These are phyloP conservation scores for Ectemnius cavifrons DNA, from an alignment of 2,888 invertebrate genomes.

Conservation along the genomic window DNA sequence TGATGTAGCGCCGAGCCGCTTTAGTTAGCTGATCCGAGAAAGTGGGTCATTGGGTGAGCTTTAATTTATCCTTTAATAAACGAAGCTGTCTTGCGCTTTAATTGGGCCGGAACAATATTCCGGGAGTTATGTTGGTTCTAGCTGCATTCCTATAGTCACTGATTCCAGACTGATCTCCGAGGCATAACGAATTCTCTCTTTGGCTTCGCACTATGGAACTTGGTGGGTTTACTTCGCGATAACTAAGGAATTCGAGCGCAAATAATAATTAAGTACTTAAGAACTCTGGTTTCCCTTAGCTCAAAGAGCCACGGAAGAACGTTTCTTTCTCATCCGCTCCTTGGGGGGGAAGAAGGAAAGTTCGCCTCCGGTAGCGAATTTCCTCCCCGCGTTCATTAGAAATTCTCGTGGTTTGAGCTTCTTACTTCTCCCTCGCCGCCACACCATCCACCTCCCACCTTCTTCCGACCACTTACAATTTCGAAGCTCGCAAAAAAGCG, in stretches of 20 bases:
- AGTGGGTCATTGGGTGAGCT: neutral
- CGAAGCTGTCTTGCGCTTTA: too few species aligned
- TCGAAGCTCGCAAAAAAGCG: slow-evolving; percentile 11
- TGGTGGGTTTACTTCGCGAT: slow-evolving; percentile 59
- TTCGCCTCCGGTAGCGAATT: slow-evolving; percentile 23
- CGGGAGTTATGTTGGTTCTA: too few species aligned
- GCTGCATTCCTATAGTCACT: slow-evolving; percentile 8
- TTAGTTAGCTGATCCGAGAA: neutral
- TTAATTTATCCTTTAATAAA: too few species aligned
- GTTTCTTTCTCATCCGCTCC: neutral
- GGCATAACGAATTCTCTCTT: slow-evolving; percentile 11
- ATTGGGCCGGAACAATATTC: too few species aligned
- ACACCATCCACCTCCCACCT: neutral
- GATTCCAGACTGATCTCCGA: slow-evolving; percentile 27
- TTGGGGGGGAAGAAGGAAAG: slow-evolving; percentile 24
- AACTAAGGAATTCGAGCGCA: slow-evolving; percentile 59
- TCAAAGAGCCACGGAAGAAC: slow-evolving; percentile 8
- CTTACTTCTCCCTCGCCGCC: too few species aligned
- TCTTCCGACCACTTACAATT: slow-evolving; percentile 5
- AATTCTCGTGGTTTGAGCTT: too few species aligned
- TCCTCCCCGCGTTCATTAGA: slow-evolving; percentile 21
- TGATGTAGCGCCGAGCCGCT: neutral
- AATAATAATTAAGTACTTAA: slow-evolving; percentile 69
- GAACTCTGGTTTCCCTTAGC: slow-evolving; percentile 14
- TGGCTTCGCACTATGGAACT: slow-evolving; percentile 61